Conservation (phyloP, 2,888 invertebrate species). For the Platynereis dumerilii region DNA sequence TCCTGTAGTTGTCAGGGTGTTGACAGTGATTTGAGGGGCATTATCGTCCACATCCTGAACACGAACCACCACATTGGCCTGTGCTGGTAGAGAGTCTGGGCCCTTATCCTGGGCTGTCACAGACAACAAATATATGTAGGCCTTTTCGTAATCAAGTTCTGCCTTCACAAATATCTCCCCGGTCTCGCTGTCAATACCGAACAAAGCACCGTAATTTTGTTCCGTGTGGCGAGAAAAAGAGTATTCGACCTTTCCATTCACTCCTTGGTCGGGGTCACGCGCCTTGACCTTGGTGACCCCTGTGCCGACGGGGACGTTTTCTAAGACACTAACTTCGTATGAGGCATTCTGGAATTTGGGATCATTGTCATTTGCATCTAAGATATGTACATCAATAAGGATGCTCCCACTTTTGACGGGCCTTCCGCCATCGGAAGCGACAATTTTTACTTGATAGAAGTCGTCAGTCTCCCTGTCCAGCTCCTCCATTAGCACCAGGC, state of each 20-base stretch:
- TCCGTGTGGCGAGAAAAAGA: conserved; percentile 23
- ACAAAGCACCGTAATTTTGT: conserved; percentile 25
- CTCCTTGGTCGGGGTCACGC: conserved; percentile 40
- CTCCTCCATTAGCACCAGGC: conserved; percentile 23
- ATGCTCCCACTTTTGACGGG: conserved; percentile 33
- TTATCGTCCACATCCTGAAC: conserved; percentile 82
- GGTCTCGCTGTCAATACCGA: conserved; percentile 22
- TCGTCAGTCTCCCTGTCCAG: conserved; percentile 23
- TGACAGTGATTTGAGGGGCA: conserved; percentile 82
- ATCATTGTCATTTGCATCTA: conserved; percentile 36
- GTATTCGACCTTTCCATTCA: conserved; percentile 40
- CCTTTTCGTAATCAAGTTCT: conserved; percentile 31
- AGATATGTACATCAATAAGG: conserved; percentile 30
- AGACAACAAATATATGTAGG: conserved; percentile 25
- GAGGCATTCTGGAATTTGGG: conserved; percentile 31
- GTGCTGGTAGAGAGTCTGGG: conserved; percentile 75
- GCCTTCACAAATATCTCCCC: conserved; percentile 27
- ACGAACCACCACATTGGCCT: conserved; percentile 69
- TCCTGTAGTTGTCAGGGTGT: conserved; percentile 83
- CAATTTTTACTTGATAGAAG: conserved; percentile 74
- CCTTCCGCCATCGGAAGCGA: conserved; percentile 66
- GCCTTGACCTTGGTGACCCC: conserved; percentile 39
- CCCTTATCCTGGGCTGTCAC: conserved; percentile 33
- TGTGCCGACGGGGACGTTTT: conserved; percentile 15
- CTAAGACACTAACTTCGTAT: conserved; percentile 25